Conservation (phyloP, 2,797 vertebrate genomes). For the Sternarchorhynchus goeldii region DNA sequence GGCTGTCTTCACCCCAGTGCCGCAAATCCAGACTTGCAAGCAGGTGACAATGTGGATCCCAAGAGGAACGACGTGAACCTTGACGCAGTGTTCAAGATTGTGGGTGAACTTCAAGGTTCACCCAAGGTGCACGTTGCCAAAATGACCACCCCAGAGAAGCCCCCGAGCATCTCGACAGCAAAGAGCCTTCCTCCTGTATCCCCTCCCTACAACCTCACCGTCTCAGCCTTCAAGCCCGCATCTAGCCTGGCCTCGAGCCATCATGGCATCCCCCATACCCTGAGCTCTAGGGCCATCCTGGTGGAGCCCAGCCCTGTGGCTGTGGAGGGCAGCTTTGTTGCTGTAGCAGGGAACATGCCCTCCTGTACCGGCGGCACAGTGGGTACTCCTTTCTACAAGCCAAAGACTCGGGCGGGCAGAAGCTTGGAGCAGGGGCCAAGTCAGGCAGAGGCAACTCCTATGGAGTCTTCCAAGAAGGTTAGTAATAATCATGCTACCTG, state of each 20-base stretch:
- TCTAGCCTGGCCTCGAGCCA: constrained; percentile 57
- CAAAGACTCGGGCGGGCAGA: constrained; percentile 11
- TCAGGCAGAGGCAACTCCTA: background rate
- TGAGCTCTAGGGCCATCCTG: constrained; percentile 58
- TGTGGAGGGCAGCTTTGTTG: constrained; percentile 60
- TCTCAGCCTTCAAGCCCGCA: constrained; percentile 30
- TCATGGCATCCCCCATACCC: constrained; percentile 60
- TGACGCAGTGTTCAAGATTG: constrained; percentile 78
- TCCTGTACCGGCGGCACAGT: background rate
- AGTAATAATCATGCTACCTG: background rate
- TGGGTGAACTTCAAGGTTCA: constrained; percentile 74
- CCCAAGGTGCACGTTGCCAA: constrained; percentile 65
- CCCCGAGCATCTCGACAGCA: constrained; percentile 44
- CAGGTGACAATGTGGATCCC: constrained; percentile 62
- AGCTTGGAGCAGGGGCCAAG: constrained; percentile 11
- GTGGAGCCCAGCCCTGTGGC: constrained; percentile 59
- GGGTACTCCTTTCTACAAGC: background rate
- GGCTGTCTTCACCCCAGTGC: constrained; percentile 31
- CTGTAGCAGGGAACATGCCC: constrained; percentile 54
- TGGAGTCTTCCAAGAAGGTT: constrained; percentile 5
- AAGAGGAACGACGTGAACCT: constrained; percentile 73
- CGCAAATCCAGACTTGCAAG: constrained; percentile 54
- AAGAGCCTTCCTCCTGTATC: constrained; percentile 52
- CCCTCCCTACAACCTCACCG: constrained; percentile 42
- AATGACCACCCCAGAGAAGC: constrained; percentile 70